These are phyloP conservation scores for Folsomia candida DNA, from an alignment of 2,888 invertebrate species.

Conservation along the genomic window DNA sequence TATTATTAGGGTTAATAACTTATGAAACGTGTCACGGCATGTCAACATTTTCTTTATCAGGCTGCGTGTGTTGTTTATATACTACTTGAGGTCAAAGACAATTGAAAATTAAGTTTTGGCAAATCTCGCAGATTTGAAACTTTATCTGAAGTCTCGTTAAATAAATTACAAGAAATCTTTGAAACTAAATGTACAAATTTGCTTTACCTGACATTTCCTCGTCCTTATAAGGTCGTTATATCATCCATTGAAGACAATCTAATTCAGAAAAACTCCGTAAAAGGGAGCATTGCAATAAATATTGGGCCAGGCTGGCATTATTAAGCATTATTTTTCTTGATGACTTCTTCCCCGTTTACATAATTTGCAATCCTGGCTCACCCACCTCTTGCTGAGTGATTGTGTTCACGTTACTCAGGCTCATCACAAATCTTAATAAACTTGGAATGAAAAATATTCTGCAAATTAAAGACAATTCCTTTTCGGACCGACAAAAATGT, in stretches of 20 bases:
- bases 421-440: background rate
- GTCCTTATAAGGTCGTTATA: background rate
- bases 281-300: background rate
- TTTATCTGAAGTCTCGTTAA: too few relatives aligned
- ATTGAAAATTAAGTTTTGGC: too few relatives aligned
- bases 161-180: background rate
- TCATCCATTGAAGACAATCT: background rate
- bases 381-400: background rate
- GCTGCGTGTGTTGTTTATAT: too few relatives aligned
- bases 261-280: background rate
- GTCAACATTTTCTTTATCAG: too few relatives aligned
- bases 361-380: too few relatives aligned
- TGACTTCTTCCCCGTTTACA: background rate
- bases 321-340: background rate
- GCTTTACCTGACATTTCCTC: background rate
- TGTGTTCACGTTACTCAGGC: background rate
- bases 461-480: background rate
- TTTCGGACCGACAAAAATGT: background rate
- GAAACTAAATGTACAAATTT: too few relatives aligned
- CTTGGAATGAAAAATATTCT: background rate
- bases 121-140: too few relatives aligned
- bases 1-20: too few relatives aligned
- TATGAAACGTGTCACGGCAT: too few relatives aligned
- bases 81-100: too few relatives aligned
- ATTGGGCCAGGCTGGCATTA: background rate